A percentile compares a stretch with the other conserved stretches of the same genome.
Conservation (phyloP, 1,140 invertebrate genomes). For the Sycobia sp. region DNA sequence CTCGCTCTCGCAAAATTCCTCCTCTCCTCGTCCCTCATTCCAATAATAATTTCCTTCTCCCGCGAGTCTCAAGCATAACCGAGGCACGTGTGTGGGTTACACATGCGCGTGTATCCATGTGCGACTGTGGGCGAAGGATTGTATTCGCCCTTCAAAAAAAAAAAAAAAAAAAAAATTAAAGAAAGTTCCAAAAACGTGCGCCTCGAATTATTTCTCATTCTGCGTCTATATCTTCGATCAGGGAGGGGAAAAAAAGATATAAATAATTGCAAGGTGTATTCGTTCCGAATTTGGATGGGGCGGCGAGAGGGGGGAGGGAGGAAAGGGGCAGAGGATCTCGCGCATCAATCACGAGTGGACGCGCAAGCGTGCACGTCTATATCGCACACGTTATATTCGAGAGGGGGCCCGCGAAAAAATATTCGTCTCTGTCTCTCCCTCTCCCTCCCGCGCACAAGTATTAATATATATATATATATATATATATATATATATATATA, state of each 20-base stretch:
- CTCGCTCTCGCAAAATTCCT: not conserved
- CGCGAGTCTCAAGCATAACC: too few species aligned
- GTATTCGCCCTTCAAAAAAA: too few species aligned
- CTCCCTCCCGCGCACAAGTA: conserved; percentile 11
- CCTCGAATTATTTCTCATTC: conserved; percentile 19
- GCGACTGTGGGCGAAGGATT: too few species aligned
- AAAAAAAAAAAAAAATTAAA: too few species aligned
- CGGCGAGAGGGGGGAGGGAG: not conserved
- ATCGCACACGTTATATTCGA: conserved; percentile 4
- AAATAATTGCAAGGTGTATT: conserved; percentile 15
- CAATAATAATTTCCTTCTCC: conserved; percentile 4
- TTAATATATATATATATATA: too few species aligned
- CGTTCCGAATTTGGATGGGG: too few species aligned
- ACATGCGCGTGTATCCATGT: too few species aligned
- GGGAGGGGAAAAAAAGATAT: not conserved
- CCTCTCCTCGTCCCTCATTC: not conserved
- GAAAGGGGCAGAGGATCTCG: too few species aligned
- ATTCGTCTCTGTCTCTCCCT: conserved; percentile 18
- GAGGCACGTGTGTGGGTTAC: too few species aligned
- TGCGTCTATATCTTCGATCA: not conserved
- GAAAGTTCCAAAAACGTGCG: not conserved
- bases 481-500: too few species aligned
- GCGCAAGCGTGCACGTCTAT: too few species aligned
- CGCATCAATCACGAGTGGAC: conserved; percentile 23
- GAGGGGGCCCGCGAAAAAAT: conserved; percentile 23